Evolutionary conservation across 2,888 invertebrate genomes (phyloP), one percentile per base, ranked within the genome.

Genomic region (Leucoma salicis): DNA sequence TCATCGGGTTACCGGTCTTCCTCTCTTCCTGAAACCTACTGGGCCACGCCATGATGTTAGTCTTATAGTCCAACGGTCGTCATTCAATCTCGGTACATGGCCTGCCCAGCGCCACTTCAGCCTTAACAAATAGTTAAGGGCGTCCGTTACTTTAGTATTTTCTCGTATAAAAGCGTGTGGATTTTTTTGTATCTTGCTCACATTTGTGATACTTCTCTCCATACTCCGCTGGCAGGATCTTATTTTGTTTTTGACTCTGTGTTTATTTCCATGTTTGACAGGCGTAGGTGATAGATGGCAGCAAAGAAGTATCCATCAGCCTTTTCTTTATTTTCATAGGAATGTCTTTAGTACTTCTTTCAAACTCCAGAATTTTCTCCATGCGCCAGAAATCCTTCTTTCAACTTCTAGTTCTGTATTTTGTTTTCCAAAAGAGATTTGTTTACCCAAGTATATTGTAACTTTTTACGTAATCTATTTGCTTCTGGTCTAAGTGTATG

Each of bases 381-480:
- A 37, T 21, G 37, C 28, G 16, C 24, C 10, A 10, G 24, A 15
- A 10, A 21, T 21, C 21, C 37, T 21, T n/a, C 36, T 27, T 11
- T 36, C 29, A 14, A 36, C 13, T 28, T 18, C 36, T 28, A 28
- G 18, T 11, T 28, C 28, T 10, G 12, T 27, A 16, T 21, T 15
- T 14, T 37, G 24, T 25, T 7, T 40, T 18, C 35, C 11, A 3
- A 37, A 40, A 7, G n/a, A 8, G n/a, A 41, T 31, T 27, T 25
- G 29, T 27, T 39, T 31, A 18, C 39, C 39, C 3, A 39, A 28
- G n/a, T 39, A 39, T 12, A 39, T 39, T n/a, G n/a, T n/a, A n/a
- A n/a, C 27, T 27, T 5, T 27, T n/a, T 10, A 27, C 27, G 6
- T n/a, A 18, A n/a, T 7, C 11, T 18, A 27, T 10, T 27, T 10